A percentile compares a stretch with the other conserved stretches of the same genome.
These are phyloP conservation scores for Acrobasis repandana DNA, from an alignment of 2,888 invertebrate genomes.

Conservation along the genomic window DNA sequence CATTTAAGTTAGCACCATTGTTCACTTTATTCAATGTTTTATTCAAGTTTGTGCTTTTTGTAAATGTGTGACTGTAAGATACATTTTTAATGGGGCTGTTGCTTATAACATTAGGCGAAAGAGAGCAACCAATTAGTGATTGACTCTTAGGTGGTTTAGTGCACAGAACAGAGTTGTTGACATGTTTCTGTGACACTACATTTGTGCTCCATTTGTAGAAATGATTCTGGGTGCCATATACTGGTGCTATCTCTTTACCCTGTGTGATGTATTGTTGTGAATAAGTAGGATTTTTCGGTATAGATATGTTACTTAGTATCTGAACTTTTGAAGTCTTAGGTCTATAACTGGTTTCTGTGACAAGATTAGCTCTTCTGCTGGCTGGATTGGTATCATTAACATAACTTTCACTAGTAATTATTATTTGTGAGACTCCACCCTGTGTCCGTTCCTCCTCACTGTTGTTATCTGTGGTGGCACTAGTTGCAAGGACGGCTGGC, in stretches of 20 bases:
- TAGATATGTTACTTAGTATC: conserved; percentile 76
- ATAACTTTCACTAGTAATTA: conserved; percentile 76
- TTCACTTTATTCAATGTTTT: conserved; percentile 71
- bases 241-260: conserved; percentile 66
- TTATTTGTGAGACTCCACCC: conserved; percentile 71
- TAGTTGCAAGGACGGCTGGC: conserved; percentile 67
- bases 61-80: conserved; percentile 69
- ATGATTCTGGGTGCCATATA: conserved; percentile 72
- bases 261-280: conserved; percentile 66
- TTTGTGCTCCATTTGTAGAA: conserved; percentile 71
- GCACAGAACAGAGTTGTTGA: conserved; percentile 70
- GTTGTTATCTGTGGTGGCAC: conserved; percentile 61
- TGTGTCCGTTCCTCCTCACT: conserved; percentile 65
- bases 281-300: conserved; percentile 71
- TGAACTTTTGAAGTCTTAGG: conserved; percentile 76
- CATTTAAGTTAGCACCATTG: conserved; percentile 76
- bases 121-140: conserved; percentile 67
- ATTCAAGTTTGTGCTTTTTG: conserved; percentile 70
- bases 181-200: conserved; percentile 64
- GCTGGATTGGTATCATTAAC: conserved; percentile 61
- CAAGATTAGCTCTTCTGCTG: conserved; percentile 65
- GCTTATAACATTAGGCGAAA: conserved; percentile 64
- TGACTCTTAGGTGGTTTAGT: conserved; percentile 69
- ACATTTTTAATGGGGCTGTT: conserved; percentile 72
- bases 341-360: conserved; percentile 69